phyloP scores from a whole-genome alignment of 2,888 invertebrate genomes.

The Allygus modestus region DNA sequence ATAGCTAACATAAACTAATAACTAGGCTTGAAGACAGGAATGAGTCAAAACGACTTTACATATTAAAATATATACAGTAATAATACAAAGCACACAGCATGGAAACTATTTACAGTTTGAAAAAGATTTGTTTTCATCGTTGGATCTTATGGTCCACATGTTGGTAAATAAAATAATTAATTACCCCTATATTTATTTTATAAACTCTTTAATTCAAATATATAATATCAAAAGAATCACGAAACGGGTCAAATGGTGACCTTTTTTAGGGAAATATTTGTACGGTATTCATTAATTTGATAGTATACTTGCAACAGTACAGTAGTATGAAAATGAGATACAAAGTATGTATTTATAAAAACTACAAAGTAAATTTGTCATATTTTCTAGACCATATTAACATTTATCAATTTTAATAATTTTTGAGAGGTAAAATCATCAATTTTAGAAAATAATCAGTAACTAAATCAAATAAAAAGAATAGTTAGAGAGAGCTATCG shows the following conservation, averaged over 20 bases:
- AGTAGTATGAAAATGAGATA: too few relatives aligned
- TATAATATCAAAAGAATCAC: conserved; percentile 48
- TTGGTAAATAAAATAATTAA: conserved; percentile 3
- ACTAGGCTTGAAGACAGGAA: conserved; percentile 32
- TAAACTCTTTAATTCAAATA: conserved; percentile 29
- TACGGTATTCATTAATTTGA: too few relatives aligned
- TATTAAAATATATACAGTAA: conserved; percentile 45
- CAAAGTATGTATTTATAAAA: too few relatives aligned
- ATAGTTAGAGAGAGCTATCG: too few relatives aligned
- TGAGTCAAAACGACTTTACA: conserved; percentile 43
- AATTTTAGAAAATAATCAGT: too few relatives aligned
- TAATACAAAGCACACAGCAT: conserved; percentile 42
- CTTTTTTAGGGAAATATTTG: neutral
- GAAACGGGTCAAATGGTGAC: neutral
- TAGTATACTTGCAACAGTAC: too few relatives aligned
- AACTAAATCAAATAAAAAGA: too few relatives aligned
- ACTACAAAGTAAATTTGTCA: too few relatives aligned
- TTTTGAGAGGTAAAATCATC: too few relatives aligned
- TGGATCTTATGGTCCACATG: conserved; percentile 43
- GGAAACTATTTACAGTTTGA: conserved; percentile 24
- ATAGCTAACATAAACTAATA: conserved; percentile 36
- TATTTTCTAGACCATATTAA: too few relatives aligned
- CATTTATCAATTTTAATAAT: too few relatives aligned
- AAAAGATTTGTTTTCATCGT: neutral
- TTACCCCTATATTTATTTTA: conserved; percentile 8